phyloP scores from a whole-genome alignment of 2,888 invertebrate species.

The Hedya salicella region DNA sequence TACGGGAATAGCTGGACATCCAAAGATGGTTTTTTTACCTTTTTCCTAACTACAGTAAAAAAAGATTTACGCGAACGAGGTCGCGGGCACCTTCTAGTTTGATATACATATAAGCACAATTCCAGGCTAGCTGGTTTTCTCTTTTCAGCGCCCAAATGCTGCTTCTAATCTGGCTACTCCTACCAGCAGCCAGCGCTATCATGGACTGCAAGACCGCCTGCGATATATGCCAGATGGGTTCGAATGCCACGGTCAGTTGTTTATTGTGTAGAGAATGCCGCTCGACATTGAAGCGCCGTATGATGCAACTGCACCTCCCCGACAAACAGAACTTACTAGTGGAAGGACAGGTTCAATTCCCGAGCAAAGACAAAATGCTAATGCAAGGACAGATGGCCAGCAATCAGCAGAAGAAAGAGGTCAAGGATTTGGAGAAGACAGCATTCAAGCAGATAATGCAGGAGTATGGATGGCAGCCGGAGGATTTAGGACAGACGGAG shows the following conservation, averaged over 20 bases:
- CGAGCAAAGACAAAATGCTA: not conserved
- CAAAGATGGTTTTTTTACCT: too few relatives aligned
- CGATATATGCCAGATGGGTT: not conserved
- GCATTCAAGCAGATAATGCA: conserved; percentile 11
- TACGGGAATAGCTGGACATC: too few relatives aligned
- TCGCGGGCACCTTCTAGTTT: too few relatives aligned
- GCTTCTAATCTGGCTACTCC: conserved; percentile 21
- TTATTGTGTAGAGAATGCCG: not conserved
- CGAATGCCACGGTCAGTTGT: not conserved
- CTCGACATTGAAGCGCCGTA: not conserved
- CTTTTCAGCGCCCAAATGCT: conserved; percentile 26
- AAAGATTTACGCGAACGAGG: too few relatives aligned
- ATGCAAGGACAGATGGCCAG: not conserved
- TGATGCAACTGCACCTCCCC: not conserved
- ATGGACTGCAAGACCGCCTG: conserved; percentile 1
- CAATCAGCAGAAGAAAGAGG: not conserved
- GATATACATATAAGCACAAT: too few relatives aligned
- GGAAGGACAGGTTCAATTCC: not conserved
- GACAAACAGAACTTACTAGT: not conserved
- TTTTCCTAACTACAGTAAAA: too few relatives aligned
- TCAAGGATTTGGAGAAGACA: not conserved
- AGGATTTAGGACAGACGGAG: not conserved
- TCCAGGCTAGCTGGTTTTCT: too few relatives aligned
- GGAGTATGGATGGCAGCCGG: not conserved
- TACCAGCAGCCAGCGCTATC: not conserved